phyloP scores from a whole-genome alignment of 2,797 vertebrate species.

The Pseudochirops corinnae region DNA sequence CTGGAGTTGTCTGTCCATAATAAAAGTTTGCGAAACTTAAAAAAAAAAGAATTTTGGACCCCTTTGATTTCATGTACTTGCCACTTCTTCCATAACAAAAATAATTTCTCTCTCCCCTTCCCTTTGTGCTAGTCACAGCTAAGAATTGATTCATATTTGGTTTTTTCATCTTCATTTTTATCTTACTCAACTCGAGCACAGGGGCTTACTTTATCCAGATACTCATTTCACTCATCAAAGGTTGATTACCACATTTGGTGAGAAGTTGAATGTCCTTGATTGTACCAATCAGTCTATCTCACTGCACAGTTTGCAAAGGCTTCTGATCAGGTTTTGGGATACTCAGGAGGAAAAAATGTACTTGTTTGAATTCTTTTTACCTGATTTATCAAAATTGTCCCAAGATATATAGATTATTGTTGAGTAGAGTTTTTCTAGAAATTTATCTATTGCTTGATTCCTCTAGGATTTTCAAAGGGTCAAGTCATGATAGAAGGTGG shows the following conservation, averaged over 20 bases:
- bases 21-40: neutral
- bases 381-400: constrained; percentile 3
- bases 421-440: neutral
- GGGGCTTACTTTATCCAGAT: neutral
- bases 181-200: neutral
- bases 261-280: constrained; percentile 3
- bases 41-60: neutral
- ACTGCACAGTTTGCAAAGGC: neutral
- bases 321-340: neutral
- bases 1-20: neutral
- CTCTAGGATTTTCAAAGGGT: neutral
- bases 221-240: neutral
- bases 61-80: neutral
- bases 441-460: constrained; percentile 17
- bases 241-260: neutral
- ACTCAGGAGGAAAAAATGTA: constrained; percentile 22
- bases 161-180: neutral
- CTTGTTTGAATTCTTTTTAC: constrained; percentile 6
- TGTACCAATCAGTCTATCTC: neutral
- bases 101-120: neutral
- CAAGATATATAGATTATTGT: constrained; percentile 21
- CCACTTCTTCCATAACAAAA: neutral
- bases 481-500: neutral
- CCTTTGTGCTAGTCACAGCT: neutral
- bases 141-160: neutral